These are phyloP conservation scores for Microtus ochrogaster DNA, from an alignment of 2,113 vertebrate genomes.

Conservation along the genomic window DNA sequence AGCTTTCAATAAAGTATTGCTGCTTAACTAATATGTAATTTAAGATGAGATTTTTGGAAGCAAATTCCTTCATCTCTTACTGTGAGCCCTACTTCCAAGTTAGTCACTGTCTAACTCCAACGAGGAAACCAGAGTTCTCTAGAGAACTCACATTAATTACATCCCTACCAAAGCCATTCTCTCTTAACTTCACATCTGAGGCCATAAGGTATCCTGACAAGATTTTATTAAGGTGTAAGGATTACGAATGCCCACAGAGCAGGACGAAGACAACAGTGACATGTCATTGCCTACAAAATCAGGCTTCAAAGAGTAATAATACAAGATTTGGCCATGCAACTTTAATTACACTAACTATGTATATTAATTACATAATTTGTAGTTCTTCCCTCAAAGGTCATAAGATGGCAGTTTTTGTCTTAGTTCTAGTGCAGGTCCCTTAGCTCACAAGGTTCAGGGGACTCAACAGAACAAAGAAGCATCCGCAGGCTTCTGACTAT, in stretches of 20 bases:
- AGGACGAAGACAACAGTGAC: background rate
- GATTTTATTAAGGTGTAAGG: slow-evolving; percentile 13
- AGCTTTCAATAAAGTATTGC: slow-evolving; percentile 9
- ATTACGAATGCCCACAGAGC: background rate
- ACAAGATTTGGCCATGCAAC: background rate
- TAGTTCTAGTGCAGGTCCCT: background rate
- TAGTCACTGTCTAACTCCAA: background rate
- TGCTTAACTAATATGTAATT: slow-evolving; percentile 24
- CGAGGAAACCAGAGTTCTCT: slow-evolving; percentile 15
- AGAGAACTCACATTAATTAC: background rate
- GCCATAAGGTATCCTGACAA: background rate
- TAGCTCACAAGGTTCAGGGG: background rate
- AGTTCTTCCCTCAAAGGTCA: background rate
- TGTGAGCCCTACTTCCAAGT: slow-evolving; percentile 15
- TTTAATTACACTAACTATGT: slow-evolving; percentile 21
- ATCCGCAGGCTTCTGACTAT: slow-evolving; percentile 23
- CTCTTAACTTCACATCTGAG: background rate
- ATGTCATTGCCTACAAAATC: slow-evolving; percentile 19
- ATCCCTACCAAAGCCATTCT: background rate
- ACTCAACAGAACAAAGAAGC: background rate
- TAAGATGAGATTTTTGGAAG: background rate
- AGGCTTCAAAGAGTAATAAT: slow-evolving; percentile 15
- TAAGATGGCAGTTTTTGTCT: background rate
- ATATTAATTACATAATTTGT: slow-evolving; percentile 1
- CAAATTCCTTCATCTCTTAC: background rate